Conservation (phyloP, 2,888 invertebrate genomes). For the Matsumyia berberina region DNA sequence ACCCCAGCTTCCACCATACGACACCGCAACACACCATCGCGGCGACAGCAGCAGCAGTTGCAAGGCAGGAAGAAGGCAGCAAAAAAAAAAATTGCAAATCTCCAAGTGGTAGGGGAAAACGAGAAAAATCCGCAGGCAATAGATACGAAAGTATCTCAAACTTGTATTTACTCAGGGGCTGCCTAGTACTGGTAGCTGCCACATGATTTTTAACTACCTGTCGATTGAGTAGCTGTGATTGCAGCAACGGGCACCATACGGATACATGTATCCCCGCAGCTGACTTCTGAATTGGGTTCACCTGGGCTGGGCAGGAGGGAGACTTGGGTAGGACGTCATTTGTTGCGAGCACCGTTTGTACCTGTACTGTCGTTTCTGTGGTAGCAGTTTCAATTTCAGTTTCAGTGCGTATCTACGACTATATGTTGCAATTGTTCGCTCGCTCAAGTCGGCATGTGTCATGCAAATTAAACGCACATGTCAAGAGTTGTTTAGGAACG, state of each 20-base stretch:
- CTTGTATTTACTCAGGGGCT: conserved; percentile 64
- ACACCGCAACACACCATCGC: conserved; percentile 31
- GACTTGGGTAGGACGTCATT: conserved; percentile 53
- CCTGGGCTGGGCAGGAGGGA: not conserved
- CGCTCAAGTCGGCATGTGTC: conserved; percentile 79
- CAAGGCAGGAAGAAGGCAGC: conserved; percentile 36
- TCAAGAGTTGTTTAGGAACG: conserved; percentile 71
- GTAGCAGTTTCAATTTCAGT: conserved; percentile 58
- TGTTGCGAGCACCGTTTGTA: conserved; percentile 48
- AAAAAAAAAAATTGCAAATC: conserved; percentile 8
- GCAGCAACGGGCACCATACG: conserved; percentile 44
- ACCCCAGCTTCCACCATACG: conserved; percentile 40
- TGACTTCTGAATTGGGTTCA: conserved; percentile 67
- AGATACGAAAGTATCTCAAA: conserved; percentile 72
- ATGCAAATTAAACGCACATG: conserved; percentile 83
- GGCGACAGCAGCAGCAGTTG: not conserved
- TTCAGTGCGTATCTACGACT: conserved; percentile 48
- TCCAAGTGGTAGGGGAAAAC: not conserved
- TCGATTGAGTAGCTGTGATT: conserved; percentile 72
- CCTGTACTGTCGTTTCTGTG: conserved; percentile 35
- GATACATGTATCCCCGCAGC: conserved; percentile 57
- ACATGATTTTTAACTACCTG: conserved; percentile 74
- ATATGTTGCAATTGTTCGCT: conserved; percentile 72
- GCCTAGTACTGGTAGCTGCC: conserved; percentile 66
- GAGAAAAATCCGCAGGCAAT: conserved; percentile 43